phyloP scores from a whole-genome alignment of 2,888 invertebrate genomes.

The Incurvaria masculella region DNA sequence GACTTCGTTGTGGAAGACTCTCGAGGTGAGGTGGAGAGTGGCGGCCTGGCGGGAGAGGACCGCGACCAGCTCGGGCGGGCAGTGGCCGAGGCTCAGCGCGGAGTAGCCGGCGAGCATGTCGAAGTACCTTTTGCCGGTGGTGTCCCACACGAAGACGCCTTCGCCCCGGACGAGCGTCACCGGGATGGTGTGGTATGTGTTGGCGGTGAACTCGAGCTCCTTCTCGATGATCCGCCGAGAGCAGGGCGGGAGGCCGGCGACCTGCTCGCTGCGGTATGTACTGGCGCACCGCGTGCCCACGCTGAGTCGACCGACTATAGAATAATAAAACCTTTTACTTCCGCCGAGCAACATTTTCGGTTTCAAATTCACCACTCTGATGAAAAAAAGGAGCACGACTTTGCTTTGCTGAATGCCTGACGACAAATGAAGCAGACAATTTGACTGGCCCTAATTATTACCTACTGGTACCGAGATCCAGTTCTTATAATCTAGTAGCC shows the following conservation, averaged over 20 bases:
- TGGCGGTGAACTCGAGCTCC: slow-evolving; percentile 64
- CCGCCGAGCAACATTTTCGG: no score
- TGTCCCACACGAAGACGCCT: slow-evolving; percentile 92
- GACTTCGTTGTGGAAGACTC: slow-evolving; percentile 86
- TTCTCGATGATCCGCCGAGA: slow-evolving; percentile 33
- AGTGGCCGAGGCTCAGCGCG: slow-evolving; percentile 94
- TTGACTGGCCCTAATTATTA: no score
- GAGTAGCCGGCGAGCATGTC: slow-evolving; percentile 95
- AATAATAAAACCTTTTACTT: no score
- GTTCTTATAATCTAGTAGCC: no score
- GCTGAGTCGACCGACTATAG: no score
- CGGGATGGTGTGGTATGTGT: slow-evolving; percentile 70
- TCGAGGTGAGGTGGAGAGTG: slow-evolving; percentile 78
- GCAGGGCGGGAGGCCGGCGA: not conserved
- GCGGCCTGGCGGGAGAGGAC: slow-evolving; percentile 74
- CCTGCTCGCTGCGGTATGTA: no score
- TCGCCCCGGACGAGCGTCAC: slow-evolving; percentile 41
- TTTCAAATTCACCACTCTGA: no score
- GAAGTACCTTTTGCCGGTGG: slow-evolving; percentile 87
- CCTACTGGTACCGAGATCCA: no score
- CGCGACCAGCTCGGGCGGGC: slow-evolving; percentile 81
- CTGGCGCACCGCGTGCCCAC: no score
- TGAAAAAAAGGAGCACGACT: no score
- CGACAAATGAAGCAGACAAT: no score
- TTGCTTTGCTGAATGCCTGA: no score